Percentiles rank a stretch among this genome's conserved stretches.
phyloP scores from a whole-genome alignment of 2,888 invertebrate genomes.

The Charanyca ferruginea region DNA sequence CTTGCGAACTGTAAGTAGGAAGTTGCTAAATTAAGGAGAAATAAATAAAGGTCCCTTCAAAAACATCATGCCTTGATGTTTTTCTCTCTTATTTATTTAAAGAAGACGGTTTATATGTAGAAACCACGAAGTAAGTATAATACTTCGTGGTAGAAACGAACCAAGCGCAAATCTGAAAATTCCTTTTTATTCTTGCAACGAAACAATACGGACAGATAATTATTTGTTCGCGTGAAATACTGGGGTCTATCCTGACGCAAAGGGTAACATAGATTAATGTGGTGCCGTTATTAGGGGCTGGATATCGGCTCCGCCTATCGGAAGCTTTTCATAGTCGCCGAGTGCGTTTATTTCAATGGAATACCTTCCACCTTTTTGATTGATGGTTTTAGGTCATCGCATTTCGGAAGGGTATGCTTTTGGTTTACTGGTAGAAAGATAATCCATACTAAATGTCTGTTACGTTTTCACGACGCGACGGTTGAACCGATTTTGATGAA shows the following conservation, averaged over 20 bases:
- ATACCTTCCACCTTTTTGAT: conserved; percentile 40
- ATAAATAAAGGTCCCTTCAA: too few species aligned
- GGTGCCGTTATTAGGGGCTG: conserved; percentile 44
- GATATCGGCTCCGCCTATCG: conserved; percentile 37
- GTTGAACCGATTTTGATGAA: too few species aligned
- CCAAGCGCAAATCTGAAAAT: background rate
- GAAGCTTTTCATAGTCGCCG: conserved; percentile 42
- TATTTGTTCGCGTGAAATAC: conserved; percentile 29
- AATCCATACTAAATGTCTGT: background rate
- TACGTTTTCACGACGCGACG: too few species aligned
- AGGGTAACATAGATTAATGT: conserved; percentile 56
- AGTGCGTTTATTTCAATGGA: conserved; percentile 48
- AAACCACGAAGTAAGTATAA: too few species aligned
- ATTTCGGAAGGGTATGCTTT: conserved; percentile 14
- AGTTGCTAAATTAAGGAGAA: background rate
- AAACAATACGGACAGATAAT: conserved; percentile 22
- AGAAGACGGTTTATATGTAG: too few species aligned
- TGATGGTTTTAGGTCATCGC: conserved; percentile 33
- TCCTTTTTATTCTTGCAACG: conserved; percentile 3
- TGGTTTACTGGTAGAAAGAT: background rate
- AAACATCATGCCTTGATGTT: background rate
- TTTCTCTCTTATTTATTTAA: too few species aligned
- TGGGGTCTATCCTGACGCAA: conserved; percentile 17
- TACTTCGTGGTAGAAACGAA: background rate
- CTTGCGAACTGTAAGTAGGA: background rate